phyloP scores from a whole-genome alignment of 2,113 vertebrate genomes.

The Tympanuchus pallidicinctus region DNA sequence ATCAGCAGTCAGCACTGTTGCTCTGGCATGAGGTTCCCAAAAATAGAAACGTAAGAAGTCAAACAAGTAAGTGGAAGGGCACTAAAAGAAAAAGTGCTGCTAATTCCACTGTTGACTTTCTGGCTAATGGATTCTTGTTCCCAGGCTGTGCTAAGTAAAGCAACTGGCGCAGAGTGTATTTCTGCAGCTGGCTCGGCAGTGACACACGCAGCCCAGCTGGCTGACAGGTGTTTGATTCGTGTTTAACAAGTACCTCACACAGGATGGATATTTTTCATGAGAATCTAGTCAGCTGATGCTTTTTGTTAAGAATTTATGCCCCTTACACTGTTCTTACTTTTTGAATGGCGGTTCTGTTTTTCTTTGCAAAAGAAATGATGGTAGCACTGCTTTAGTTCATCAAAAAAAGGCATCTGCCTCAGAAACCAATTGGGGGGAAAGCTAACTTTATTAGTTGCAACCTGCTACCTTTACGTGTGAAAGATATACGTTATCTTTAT shows the following conservation, averaged over 20 bases:
- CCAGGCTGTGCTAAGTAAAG: constrained; percentile 71
- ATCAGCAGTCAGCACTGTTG: constrained; percentile 39
- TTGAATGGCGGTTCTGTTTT: not conserved
- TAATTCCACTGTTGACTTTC: constrained; percentile 76
- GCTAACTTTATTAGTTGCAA: not conserved
- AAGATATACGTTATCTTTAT: not conserved
- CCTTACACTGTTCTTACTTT: not conserved
- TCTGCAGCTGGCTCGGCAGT: constrained; percentile 75
- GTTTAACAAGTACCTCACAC: constrained; percentile 59
- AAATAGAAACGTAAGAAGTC: constrained; percentile 70
- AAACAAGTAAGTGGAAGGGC: constrained; percentile 71
- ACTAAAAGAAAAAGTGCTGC: constrained; percentile 72
- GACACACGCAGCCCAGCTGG: constrained; percentile 61
- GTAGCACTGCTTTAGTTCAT: not conserved
- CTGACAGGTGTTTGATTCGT: constrained; percentile 68
- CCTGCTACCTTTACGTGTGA: not conserved
- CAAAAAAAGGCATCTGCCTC: not conserved
- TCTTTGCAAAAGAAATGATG: not conserved
- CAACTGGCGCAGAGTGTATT: constrained; percentile 62
- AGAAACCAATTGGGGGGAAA: not conserved
- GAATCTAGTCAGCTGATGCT: constrained; percentile 21
- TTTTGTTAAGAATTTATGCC: not conserved
- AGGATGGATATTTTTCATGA: constrained; percentile 2
- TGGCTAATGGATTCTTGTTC: constrained; percentile 78
- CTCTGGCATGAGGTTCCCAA: constrained; percentile 41